A percentile compares a stretch with the other conserved stretches of the same genome.
Conservation (phyloP, 2,113 vertebrate genomes). For the Macroglossus sobrinus region DNA sequence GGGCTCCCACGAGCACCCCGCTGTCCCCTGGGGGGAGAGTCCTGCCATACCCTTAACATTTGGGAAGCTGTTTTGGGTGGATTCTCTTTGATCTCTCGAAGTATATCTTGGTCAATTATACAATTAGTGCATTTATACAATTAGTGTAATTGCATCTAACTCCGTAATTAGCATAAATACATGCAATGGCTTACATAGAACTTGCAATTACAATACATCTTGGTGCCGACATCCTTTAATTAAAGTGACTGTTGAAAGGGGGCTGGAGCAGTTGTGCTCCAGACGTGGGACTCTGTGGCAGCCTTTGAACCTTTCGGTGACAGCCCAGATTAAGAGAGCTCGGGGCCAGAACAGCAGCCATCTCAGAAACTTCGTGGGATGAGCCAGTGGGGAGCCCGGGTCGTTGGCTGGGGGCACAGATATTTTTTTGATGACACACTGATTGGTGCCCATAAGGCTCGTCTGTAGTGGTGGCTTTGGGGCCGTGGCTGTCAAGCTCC, state of each 20-base stretch:
- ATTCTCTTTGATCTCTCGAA: slow-evolving; percentile 77
- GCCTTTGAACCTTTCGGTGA: fast-evolving
- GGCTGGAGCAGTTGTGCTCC: not conserved
- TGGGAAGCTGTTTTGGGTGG: slow-evolving; percentile 54
- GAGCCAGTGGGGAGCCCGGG: fast-evolving
- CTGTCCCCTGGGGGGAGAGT: not conserved
- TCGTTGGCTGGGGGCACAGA: fast-evolving
- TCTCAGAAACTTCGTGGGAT: fast-evolving
- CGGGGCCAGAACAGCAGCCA: not conserved
- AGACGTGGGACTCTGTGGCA: not conserved
- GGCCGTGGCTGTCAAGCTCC: not conserved
- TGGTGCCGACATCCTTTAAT: slow-evolving; percentile 49
- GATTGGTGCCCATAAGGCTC: fast-evolving
- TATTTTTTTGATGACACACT: not conserved
- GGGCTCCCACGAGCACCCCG: fast-evolving
- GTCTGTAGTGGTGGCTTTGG: fast-evolving
- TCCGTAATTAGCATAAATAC: slow-evolving; percentile 79
- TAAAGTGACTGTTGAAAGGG: slow-evolving; percentile 21
- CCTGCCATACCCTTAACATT: not conserved
- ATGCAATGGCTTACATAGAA: slow-evolving; percentile 74
- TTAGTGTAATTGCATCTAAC: slow-evolving; percentile 81
- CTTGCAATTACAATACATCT: slow-evolving; percentile 70
- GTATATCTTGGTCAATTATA: slow-evolving; percentile 73
- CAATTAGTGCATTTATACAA: slow-evolving; percentile 76
- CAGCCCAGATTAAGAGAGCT: not conserved